Percentiles rank a stretch among this genome's conserved stretches.
phyloP scores from a whole-genome alignment of 2,797 vertebrate species.

The Meriones psammophilus region DNA sequence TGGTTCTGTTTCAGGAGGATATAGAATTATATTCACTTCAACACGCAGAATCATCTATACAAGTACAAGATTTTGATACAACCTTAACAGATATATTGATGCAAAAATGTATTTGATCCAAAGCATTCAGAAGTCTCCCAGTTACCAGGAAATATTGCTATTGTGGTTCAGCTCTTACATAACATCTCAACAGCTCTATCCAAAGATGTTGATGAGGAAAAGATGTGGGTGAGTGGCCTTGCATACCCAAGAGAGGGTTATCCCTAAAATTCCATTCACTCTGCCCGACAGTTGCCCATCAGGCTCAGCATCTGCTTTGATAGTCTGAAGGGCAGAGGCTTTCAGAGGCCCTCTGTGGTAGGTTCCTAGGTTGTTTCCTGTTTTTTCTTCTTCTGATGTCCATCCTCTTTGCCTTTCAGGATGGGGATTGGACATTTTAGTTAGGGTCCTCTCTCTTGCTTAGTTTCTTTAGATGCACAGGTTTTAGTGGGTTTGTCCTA shows the following conservation, averaged over 20 bases:
- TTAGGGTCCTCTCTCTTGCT: too few relatives aligned
- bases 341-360: too few relatives aligned
- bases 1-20: slow-evolving; percentile 38
- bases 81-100: slow-evolving; percentile 52
- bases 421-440: too few relatives aligned
- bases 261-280: too few relatives aligned
- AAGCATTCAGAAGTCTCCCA: slow-evolving; percentile 83
- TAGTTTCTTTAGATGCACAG: too few relatives aligned
- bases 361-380: too few relatives aligned
- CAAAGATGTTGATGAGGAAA: slow-evolving; percentile 73
- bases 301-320: too few relatives aligned
- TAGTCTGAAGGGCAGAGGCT: too few relatives aligned
- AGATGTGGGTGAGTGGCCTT: slow-evolving; percentile 85
- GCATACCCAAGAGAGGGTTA: fast-evolving
- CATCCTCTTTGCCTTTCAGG: too few relatives aligned
- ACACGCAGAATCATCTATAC: fast-evolving
- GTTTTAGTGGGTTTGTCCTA: too few relatives aligned
- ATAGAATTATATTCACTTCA: fast-evolving
- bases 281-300: too few relatives aligned
- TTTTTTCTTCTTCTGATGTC: too few relatives aligned
- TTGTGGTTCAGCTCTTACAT: slow-evolving; percentile 85
- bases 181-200: slow-evolving; percentile 79
- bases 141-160: slow-evolving; percentile 87
- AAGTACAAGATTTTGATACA: background rate
- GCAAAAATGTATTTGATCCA: slow-evolving; percentile 82